phyloP scores from a whole-genome alignment of 2,797 vertebrate genomes.

The Acropternis orthonyx region DNA sequence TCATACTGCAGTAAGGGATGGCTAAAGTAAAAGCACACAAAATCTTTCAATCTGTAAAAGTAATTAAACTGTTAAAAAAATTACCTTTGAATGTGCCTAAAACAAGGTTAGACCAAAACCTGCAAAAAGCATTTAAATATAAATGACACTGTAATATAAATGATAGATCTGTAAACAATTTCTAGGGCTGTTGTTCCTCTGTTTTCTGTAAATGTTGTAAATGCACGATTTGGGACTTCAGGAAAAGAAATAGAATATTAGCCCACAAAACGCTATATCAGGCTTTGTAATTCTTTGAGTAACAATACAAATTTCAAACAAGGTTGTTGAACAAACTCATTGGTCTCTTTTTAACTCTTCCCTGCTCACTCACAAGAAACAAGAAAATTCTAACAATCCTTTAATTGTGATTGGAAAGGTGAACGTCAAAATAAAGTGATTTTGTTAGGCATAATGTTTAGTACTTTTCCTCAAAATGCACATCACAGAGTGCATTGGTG shows the following conservation, averaged over 20 bases:
- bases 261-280: neutral
- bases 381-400: neutral
- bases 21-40: neutral
- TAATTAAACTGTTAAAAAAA: neutral
- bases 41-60: neutral
- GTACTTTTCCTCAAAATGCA: neutral
- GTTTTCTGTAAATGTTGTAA: neutral
- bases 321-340: neutral
- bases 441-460: neutral
- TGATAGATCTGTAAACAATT: neutral
- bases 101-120: neutral
- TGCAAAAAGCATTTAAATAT: neutral
- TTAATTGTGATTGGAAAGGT: neutral
- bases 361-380: accelerated
- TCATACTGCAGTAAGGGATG: neutral
- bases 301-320: neutral
- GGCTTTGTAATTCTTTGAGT: neutral
- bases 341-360: neutral
- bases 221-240: neutral
- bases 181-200: neutral
- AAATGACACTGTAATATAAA: neutral
- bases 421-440: neutral
- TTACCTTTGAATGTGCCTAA: neutral
- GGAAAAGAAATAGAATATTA: neutral
- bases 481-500: neutral